Evolutionary conservation across 2,888 invertebrate species (phyloP).

Genomic region (Prenolepis imparis): DNA sequence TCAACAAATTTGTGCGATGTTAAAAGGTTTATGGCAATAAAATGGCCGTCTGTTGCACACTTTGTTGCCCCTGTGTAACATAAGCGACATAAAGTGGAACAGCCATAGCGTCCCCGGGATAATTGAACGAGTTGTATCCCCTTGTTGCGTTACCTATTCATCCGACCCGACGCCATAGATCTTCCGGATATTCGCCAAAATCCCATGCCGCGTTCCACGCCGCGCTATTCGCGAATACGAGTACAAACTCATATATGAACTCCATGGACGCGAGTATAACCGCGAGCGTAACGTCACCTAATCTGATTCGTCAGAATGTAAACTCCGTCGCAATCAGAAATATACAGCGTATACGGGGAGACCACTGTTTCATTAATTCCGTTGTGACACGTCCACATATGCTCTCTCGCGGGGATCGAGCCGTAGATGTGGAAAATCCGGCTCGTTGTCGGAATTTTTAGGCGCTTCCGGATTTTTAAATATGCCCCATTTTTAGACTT

Average conservation of each 20-base stretch:
- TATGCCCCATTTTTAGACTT: background rate
- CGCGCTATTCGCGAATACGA: background rate
- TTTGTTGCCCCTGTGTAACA: constrained; percentile 4
- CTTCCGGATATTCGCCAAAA: constrained; percentile 29
- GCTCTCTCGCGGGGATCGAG: background rate
- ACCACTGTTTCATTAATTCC: constrained; percentile 33
- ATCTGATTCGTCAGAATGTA: constrained; percentile 37
- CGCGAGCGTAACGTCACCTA: constrained; percentile 20
- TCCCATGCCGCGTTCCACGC: background rate
- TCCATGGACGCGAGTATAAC: background rate
- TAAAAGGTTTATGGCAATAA: constrained; percentile 20
- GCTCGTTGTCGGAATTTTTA: background rate
- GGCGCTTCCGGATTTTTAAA: background rate
- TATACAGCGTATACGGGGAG: constrained; percentile 11
- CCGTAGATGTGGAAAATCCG: constrained; percentile 9
- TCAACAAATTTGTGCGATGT: background rate
- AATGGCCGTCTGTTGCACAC: background rate
- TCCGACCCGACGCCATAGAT: constrained; percentile 17
- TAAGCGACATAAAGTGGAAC: constrained; percentile 30
- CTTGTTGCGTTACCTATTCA: constrained; percentile 39
- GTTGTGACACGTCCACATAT: background rate
- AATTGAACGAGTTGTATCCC: constrained; percentile 39
- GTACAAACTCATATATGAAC: constrained; percentile 9
- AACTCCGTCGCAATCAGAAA: constrained; percentile 40
- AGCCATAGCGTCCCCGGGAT: background rate